A percentile compares a stretch with the other conserved stretches of the same genome.
phyloP scores from a whole-genome alignment of 2,888 invertebrate genomes.

The Stomorhina lunata region DNA sequence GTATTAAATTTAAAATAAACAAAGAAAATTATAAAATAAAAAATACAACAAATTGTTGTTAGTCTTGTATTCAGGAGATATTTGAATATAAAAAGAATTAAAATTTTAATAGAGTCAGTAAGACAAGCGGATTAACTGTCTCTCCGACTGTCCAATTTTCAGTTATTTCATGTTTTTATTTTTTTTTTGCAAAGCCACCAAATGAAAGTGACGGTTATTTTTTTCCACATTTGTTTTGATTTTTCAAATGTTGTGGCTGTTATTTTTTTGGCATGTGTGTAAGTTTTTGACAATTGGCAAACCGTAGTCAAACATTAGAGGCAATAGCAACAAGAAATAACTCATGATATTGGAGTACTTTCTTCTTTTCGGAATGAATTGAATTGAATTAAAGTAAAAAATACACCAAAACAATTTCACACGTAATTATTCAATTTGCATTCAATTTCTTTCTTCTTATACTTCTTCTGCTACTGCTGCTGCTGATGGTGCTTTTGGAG shows the following conservation, averaged over 20 bases:
- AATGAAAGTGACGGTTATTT: slow-evolving; percentile 60
- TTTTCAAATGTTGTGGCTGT: slow-evolving; percentile 4
- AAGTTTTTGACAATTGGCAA: slow-evolving; percentile 57
- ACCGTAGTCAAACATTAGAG: background rate
- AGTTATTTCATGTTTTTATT: slow-evolving; percentile 23
- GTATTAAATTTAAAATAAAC: background rate
- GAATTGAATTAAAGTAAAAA: background rate
- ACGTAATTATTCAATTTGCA: slow-evolving; percentile 65
- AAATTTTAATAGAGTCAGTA: slow-evolving; percentile 36
- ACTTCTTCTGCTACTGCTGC: slow-evolving; percentile 5
- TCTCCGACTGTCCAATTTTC: slow-evolving; percentile 17
- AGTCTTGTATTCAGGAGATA: background rate
- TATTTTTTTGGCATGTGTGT: slow-evolving; percentile 48
- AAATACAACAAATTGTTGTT: slow-evolving; percentile 17
- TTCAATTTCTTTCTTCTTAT: slow-evolving; percentile 55
- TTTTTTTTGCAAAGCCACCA: slow-evolving; percentile 22
- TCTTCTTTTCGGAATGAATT: slow-evolving; percentile 49
- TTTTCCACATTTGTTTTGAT: background rate
- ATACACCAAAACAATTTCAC: slow-evolving; percentile 53
- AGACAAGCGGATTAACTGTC: slow-evolving; percentile 1
- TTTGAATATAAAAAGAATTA: slow-evolving; percentile 36
- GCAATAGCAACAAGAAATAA: slow-evolving; percentile 11
- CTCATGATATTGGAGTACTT: slow-evolving; percentile 54
- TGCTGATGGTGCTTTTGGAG: background rate
- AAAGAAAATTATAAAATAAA: background rate